phyloP scores from a whole-genome alignment of 2,888 invertebrate species.

The Norana najaformis region DNA sequence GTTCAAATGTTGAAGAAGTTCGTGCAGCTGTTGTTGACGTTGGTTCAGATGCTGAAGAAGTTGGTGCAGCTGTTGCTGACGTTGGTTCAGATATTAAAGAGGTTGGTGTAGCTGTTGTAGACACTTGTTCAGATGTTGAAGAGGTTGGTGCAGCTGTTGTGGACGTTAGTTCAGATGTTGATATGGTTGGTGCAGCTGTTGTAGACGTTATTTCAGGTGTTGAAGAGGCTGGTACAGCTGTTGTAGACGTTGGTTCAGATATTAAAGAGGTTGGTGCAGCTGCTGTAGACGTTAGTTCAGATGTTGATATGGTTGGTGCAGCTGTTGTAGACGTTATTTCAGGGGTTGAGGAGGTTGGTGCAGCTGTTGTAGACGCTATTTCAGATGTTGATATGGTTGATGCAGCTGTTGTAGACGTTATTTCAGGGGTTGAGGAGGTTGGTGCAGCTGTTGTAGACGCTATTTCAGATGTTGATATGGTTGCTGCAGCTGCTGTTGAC shows the following conservation, averaged over 20 bases:
- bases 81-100: too few relatives aligned
- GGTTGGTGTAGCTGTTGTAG: too few relatives aligned
- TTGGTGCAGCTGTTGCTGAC: neutral
- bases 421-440: neutral
- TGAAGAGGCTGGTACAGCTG: too few relatives aligned
- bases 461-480: neutral
- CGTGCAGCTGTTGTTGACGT: neutral
- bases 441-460: neutral
- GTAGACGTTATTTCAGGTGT: too few relatives aligned
- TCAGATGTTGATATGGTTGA: constrained; percentile 18
- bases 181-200: too few relatives aligned
- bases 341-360: too few relatives aligned
- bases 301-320: constrained; percentile 16
- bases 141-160: too few relatives aligned
- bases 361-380: neutral
- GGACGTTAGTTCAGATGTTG: too few relatives aligned
- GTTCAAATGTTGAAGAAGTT: neutral
- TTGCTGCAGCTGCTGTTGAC: neutral
- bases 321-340: constrained; percentile 8
- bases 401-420: constrained; percentile 19
- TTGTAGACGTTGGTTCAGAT: too few relatives aligned
- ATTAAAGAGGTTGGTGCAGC: too few relatives aligned
- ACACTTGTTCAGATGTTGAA: too few relatives aligned
- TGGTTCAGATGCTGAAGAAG: neutral
- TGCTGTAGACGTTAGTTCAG: neutral